These are phyloP conservation scores for Falco punctatus DNA, from an alignment of 2,113 vertebrate species.

Conservation along the genomic window DNA sequence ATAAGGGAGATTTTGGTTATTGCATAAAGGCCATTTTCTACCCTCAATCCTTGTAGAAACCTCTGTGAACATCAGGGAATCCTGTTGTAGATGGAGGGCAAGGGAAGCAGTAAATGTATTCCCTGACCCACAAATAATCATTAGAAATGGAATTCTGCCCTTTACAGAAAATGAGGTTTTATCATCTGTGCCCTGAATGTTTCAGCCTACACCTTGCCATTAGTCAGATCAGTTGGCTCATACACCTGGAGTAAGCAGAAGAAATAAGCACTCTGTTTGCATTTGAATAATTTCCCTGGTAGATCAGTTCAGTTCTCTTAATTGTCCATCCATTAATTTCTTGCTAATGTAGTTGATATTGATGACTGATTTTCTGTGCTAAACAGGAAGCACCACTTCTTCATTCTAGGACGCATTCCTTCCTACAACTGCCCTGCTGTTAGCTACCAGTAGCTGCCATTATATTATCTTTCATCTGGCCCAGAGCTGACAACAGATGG, in stretches of 20 bases:
- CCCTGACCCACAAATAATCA: constrained; percentile 50
- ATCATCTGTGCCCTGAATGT: constrained; percentile 40
- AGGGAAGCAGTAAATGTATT: constrained; percentile 43
- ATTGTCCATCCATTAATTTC: constrained; percentile 73
- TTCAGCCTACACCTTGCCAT: constrained; percentile 54
- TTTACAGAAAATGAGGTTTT: constrained; percentile 60
- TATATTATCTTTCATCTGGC: constrained; percentile 79
- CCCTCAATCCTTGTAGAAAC: not conserved
- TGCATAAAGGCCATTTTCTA: constrained; percentile 12
- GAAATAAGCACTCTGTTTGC: constrained; percentile 60
- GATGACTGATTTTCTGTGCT: constrained; percentile 62
- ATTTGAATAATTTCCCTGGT: constrained; percentile 58
- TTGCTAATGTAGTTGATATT: constrained; percentile 63
- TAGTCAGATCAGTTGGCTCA: constrained; percentile 46
- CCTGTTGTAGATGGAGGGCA: not conserved
- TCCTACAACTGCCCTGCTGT: constrained; percentile 73
- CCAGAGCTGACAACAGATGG: constrained; percentile 80
- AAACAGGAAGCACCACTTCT: constrained; percentile 58
- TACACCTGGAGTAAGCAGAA: constrained; percentile 47
- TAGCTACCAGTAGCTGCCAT: constrained; percentile 70
- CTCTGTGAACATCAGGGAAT: not conserved
- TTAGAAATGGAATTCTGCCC: constrained; percentile 60
- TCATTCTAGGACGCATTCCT: constrained; percentile 52
- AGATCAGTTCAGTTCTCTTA: constrained; percentile 61
- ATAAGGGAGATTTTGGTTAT: constrained; percentile 9